A percentile compares a stretch with the other conserved stretches of the same genome.
Evolutionary conservation across 2,797 vertebrate genomes (phyloP).

Genomic region (Orientallactaga sibirica): DNA sequence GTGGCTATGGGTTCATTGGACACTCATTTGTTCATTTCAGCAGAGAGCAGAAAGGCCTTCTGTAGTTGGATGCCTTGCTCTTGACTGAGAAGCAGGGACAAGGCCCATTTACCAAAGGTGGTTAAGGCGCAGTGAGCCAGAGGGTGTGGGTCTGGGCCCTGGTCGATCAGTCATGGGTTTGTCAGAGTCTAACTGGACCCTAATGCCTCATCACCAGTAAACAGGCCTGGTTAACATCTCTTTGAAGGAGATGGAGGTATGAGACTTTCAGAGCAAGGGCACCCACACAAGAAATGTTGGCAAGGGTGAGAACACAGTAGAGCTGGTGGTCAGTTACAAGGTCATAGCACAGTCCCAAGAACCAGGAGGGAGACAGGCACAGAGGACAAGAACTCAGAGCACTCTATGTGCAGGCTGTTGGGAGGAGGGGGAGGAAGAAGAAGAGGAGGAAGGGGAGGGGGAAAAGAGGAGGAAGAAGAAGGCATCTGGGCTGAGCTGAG

Average conservation of each 20-base stretch:
- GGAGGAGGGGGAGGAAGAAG: neutral
- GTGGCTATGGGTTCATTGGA: neutral
- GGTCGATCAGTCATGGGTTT: neutral
- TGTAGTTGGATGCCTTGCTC: neutral
- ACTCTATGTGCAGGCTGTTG: accelerated
- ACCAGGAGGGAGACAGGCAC: neutral
- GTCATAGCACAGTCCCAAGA: neutral
- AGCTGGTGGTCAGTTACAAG: neutral
- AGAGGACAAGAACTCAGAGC: accelerated
- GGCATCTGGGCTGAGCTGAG: neutral
- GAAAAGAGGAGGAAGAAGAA: too few relatives aligned
- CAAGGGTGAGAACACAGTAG: too few relatives aligned
- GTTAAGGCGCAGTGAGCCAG: accelerated
- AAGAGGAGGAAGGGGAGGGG: too few relatives aligned
- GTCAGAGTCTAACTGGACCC: neutral
- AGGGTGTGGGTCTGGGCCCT: neutral
- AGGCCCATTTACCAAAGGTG: neutral
- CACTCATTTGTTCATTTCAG: neutral
- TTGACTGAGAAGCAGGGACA: neutral
- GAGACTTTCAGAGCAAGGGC: neutral
- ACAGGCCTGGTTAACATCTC: neutral
- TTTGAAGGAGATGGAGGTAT: too few relatives aligned
- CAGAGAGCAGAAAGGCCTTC: neutral
- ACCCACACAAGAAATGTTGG: neutral
- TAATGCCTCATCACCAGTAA: neutral